phyloP scores from a whole-genome alignment of 2,113 vertebrate species.

The Prunella fulvescens region DNA sequence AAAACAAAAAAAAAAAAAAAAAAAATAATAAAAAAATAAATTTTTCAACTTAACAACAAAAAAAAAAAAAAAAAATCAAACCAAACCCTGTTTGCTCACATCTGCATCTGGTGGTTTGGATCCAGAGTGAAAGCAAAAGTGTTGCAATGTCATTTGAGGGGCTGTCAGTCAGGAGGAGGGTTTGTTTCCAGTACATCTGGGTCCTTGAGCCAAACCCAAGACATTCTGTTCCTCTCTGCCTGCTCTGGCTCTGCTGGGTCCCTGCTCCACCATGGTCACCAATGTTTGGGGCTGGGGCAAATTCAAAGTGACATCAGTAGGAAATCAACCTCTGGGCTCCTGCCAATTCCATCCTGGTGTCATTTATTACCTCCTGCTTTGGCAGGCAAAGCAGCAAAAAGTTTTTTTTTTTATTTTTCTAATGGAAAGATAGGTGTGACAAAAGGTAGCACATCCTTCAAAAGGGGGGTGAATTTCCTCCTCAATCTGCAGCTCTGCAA shows the following conservation, averaged over 20 bases:
- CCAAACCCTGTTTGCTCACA: background rate
- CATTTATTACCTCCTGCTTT: background rate
- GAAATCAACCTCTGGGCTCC: background rate
- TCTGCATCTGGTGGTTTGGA: background rate
- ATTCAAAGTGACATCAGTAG: too few species aligned
- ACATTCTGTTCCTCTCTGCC: background rate
- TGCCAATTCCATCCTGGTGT: background rate
- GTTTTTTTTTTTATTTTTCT: fast-evolving
- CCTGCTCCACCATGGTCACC: background rate
- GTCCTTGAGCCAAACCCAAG: background rate
- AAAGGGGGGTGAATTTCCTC: background rate
- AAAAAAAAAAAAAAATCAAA: too few species aligned
- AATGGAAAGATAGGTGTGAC: background rate
- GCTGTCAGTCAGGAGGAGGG: background rate
- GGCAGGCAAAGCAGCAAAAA: background rate
- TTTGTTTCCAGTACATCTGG: background rate
- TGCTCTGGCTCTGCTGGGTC: background rate
- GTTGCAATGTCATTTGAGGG: background rate
- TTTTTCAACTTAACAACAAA: background rate
- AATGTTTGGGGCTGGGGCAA: fast-evolving
- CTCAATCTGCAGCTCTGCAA: background rate
- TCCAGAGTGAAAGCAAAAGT: background rate
- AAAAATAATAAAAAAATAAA: background rate
- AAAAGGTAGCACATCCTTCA: background rate
- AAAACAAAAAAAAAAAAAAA: background rate